A percentile compares a stretch with the other conserved stretches of the same genome.
phyloP scores from a whole-genome alignment of 2,888 invertebrate species.

The Silvanus unidentatus region DNA sequence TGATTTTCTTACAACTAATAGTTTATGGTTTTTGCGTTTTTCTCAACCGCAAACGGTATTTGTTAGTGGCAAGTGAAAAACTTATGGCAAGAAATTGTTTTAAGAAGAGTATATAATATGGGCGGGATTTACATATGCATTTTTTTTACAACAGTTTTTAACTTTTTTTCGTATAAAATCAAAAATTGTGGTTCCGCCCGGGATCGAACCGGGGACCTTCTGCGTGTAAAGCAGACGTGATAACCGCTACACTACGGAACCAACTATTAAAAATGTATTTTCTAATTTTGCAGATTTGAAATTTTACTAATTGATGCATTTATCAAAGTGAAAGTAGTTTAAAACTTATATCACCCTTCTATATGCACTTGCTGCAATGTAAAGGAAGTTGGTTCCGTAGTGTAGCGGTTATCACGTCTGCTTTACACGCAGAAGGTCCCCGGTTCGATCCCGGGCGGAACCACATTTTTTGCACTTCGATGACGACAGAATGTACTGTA shows the following conservation, averaged over 20 bases:
- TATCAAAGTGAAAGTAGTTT: not conserved
- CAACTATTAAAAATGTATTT: constrained; percentile 6
- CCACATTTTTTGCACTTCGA: constrained; percentile 30
- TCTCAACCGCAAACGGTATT: no score
- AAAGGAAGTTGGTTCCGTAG: constrained; percentile 34
- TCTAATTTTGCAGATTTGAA: not conserved
- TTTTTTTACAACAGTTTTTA: no score
- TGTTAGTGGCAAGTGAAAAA: no score
- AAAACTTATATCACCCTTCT: no score
- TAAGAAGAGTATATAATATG: no score
- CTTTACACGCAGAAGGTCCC: constrained; percentile 45
- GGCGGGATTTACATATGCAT: no score
- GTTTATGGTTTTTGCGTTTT: no score
- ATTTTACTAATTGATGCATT: no score
- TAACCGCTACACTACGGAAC: constrained; percentile 47
- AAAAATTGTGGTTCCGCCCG: constrained; percentile 42
- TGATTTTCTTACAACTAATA: no score
- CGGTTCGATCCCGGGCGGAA: constrained; percentile 45
- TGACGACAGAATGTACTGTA: no score
- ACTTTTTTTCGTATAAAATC: no score
- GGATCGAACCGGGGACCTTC: constrained; percentile 49
- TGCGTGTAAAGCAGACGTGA: constrained; percentile 49
- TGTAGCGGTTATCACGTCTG: constrained; percentile 46
- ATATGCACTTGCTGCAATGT: not conserved
- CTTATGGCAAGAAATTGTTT: no score